Evolutionary conservation across 2,113 vertebrate genomes (phyloP), one percentile per base, ranked within the genome.

Genomic region (Phyllopteryx taeniolatus): DNA sequence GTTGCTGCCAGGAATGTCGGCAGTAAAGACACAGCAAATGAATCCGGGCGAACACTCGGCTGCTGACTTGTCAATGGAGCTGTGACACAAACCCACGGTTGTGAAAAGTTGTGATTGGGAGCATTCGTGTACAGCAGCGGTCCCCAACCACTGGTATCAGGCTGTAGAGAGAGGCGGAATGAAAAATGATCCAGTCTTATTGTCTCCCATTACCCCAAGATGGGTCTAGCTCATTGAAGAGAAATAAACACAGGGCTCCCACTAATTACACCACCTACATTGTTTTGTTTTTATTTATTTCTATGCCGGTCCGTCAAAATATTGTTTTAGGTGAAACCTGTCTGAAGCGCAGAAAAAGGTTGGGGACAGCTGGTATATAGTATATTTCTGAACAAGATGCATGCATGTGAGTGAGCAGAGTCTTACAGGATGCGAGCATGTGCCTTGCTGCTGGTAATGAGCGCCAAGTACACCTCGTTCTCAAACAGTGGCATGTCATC

Each of bases 401-500:
- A 47, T 46, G 19, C 46, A 10, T 31, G n/a, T 49, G 65, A 49
- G 20, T 43, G 35, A 49, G 46, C 31, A 11, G 57, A 4, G 13
- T 91, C 95, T 94, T 91, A 99, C 98, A 90, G 88, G 75, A 99
- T 96, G 67, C 87, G 90, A 47, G 96, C 96, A 0, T 98, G 94
- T 10, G 98, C 94, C 83, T 91, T 93, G 73, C 90, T 95, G 88
- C 96, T 98, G 85, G 94, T 96, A 80, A 98, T 89, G 31, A 99
- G 90, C 0, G 93, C 92, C 57, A 98, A 88, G 77, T 93, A 94
- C 3, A 98, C 93, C 85, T 99, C 97, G 0, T 95, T 96, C 79
- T 96, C 91, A 0, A 92, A 96, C 73, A 80, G 85, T 46, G 96
- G 96, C n/a, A 98, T 90, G 77, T 99, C 98, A 0, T 99, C 96